Conservation (phyloP, 2,113 vertebrate species). For the Hypanus sabinus region DNA sequence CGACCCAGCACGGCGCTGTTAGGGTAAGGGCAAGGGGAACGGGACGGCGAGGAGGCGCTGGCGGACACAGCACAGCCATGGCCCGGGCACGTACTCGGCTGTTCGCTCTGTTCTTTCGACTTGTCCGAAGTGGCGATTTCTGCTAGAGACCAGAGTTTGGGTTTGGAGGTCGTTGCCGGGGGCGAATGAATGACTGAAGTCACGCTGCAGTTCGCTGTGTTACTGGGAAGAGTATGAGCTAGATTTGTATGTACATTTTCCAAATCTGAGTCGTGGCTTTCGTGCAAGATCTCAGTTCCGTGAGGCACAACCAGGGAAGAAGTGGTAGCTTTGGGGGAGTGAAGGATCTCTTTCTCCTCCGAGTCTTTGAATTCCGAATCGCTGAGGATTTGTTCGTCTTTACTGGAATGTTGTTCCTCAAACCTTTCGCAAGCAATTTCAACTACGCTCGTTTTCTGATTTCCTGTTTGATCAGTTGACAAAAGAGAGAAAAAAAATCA, state of each 20-base stretch:
- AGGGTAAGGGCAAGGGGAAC: constrained; percentile 72
- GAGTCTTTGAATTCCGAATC: constrained; percentile 84
- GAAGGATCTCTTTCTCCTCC: constrained; percentile 67
- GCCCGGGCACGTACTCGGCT: constrained; percentile 51
- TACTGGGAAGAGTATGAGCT: constrained; percentile 49
- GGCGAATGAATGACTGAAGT: constrained; percentile 88
- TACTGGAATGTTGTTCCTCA: constrained; percentile 60
- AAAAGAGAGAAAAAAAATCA: not conserved
- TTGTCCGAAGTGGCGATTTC: constrained; percentile 94
- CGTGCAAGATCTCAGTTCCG: constrained; percentile 52
- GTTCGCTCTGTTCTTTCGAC: constrained; percentile 68
- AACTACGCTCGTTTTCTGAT: constrained; percentile 62
- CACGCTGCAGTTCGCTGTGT: constrained; percentile 55
- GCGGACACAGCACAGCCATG: constrained; percentile 58
- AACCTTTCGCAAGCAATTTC: constrained; percentile 64
- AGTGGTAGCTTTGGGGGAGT: constrained; percentile 60
- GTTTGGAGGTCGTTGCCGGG: constrained; percentile 73
- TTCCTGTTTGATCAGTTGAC: constrained; percentile 43
- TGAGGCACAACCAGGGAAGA: constrained; percentile 57
- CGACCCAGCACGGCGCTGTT: constrained; percentile 81
- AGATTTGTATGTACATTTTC: constrained; percentile 56
- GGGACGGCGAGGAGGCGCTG: constrained; percentile 69
- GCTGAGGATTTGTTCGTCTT: constrained; percentile 72
- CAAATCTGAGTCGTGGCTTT: constrained; percentile 38
- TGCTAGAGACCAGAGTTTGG: constrained; percentile 91